Evolutionary conservation across 2,888 invertebrate species (phyloP), one percentile per base, ranked within the genome.

Genomic region (Deladenus siricidicola): DNA sequence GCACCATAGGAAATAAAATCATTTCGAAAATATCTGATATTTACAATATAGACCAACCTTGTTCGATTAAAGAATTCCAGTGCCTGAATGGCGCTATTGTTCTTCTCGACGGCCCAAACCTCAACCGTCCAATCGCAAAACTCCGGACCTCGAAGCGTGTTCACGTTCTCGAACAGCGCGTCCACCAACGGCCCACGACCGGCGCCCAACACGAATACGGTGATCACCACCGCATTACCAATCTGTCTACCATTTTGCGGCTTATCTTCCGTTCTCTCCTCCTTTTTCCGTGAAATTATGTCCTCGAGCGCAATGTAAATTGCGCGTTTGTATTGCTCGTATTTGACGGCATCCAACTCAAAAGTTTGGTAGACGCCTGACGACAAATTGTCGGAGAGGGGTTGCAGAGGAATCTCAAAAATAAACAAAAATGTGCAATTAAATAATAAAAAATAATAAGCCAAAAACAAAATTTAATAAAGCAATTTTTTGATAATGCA

Each of bases 311-410:
- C 75, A 23, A 43, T 17, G 8, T 39, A 42, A 14, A 69, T 60
- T 24, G 76, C 77, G 8, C 47, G 39, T 49, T 62, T 52, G 68
- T 83, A 83, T 58, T 80, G 79, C 2, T 76, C 86, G 81, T 98
- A 98, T 80, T 99, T 98, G 2, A 91, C 84, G 14, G 91, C 90
- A 83, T 99, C 98, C 79, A 89, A 89, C 81, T 99, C 98, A 83
- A 99, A 99, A 24, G 90, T 87, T 83, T 94, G 93, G 80, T 99
- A 99, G 0, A 94, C 92, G 75, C 88, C 87, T 14, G 89, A 89
- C 80, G 94, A 93, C 62, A 99, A 84, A 81, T 98, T 91, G 79
- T 98, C 94, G 79, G 88, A 88, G 4, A 98, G 82, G 0, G 98
- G 98, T 82, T 98, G 91, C 53, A 93, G 82, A 2, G 77, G 90